These are phyloP conservation scores for Oasisia sp. DNA, from an alignment of 2,888 invertebrate species.

Conservation along the genomic window DNA sequence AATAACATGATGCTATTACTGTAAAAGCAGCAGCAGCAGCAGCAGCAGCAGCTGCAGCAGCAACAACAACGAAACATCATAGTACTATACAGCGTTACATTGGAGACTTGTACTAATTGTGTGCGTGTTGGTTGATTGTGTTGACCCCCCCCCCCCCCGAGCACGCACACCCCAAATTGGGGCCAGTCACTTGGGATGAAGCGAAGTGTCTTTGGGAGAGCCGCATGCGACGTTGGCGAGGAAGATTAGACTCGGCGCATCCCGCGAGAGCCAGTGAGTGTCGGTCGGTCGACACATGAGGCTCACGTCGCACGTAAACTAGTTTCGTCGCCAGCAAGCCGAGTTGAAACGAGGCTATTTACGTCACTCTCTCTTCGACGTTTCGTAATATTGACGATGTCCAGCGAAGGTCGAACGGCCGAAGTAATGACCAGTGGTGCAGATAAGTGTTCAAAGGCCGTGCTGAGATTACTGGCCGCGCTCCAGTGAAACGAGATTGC, in stretches of 20 bases:
- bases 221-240: not conserved
- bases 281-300: not conserved
- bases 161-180: not conserved
- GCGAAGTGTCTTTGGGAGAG: not conserved
- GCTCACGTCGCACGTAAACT: not conserved
- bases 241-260: not conserved
- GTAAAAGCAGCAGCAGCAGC: too few species aligned
- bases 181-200: not conserved
- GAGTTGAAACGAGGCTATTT: constrained; percentile 5
- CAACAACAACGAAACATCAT: not conserved
- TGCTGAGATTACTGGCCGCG: not conserved
- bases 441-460: not conserved
- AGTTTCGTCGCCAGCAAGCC: not conserved
- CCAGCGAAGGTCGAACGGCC: not conserved
- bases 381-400: constrained; percentile 2
- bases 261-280: not conserved
- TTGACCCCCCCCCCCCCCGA: not conserved
- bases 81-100: not conserved
- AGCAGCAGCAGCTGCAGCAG: not conserved
- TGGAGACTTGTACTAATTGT: not conserved
- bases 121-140: not conserved
- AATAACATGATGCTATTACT: not conserved
- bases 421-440: not conserved
- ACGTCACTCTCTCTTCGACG: not conserved
- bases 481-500: not conserved